Evolutionary conservation across 2,113 vertebrate genomes (phyloP), one percentile per base, ranked within the genome.

Genomic region (Gambusia affinis): DNA sequence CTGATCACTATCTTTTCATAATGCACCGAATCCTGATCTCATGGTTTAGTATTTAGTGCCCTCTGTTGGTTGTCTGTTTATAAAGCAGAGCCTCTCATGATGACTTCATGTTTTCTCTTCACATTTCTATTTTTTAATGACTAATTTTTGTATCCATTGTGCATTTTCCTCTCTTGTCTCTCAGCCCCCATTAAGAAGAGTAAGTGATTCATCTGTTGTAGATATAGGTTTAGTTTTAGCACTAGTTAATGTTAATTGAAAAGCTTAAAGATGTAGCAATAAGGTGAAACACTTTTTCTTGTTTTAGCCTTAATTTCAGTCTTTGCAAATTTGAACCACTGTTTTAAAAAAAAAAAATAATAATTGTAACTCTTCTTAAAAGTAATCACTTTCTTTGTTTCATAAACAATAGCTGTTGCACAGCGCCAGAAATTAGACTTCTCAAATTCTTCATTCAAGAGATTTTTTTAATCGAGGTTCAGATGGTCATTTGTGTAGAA

Each of bases 171-270:
- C 91, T 94, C 75, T 95, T 93, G 88, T 92, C 90, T 81, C 77
- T 91, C 95, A 97, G 96, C 93, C 90, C 92, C 91, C 92, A 92
- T 93, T 93, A 91, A 92, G 75, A 90, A 95, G 96, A 95, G 95
- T 96, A 97, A 96, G 95, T 96, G 94, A 92, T 92, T 93, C 80
- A 84, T 93, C 73, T 91, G 79, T 85, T 70, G 1, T 35, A 63
- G 31, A 17, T n/a, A 14, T 44, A n/a, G 29, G 39, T 71, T 75
- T 57, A 57, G 51, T 57, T 57, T n/a, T 57, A 57, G 51, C 1
- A 1, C 51, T 57, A n/a, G 51, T 57, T 57, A n/a, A 19, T 8
- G 6, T 22, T 54, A 54, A 19, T 54, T 57, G 24, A 57, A n/a
- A 57, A 57, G 22, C 22, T 7, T 17, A 47, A 47, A 19, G 44